These are phyloP conservation scores for Ylistrum balloti DNA, from an alignment of 1,140 invertebrate genomes.

Conservation along the genomic window DNA sequence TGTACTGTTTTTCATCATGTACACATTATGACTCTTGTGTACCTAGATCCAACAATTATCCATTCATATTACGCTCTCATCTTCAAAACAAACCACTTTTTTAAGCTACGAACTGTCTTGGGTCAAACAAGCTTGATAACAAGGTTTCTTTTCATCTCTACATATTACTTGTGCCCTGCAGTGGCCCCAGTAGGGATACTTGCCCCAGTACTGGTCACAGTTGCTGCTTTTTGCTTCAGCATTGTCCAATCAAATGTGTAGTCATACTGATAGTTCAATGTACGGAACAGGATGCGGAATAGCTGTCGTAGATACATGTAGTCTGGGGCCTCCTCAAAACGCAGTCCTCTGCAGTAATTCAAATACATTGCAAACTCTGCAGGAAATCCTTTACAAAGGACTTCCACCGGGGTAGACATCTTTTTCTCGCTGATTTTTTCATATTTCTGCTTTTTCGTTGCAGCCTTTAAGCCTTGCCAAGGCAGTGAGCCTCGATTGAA, in stretches of 20 bases:
- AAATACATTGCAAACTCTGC: slow-evolving; percentile 99
- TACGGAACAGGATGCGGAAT: slow-evolving; percentile 99
- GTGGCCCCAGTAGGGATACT: slow-evolving; percentile 69
- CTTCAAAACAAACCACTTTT: neutral
- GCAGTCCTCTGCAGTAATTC: slow-evolving; percentile 96
- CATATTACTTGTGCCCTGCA: slow-evolving; percentile 59
- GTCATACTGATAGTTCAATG: slow-evolving; percentile 99
- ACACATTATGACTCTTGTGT: too few relatives aligned
- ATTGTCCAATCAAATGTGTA: slow-evolving; percentile 99
- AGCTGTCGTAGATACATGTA: slow-evolving; percentile 99
- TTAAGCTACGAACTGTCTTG: neutral
- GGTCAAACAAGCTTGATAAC: neutral
- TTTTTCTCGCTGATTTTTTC: slow-evolving; percentile 99
- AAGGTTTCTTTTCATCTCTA: neutral
- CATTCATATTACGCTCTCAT: neutral
- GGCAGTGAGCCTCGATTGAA: slow-evolving; percentile 95
- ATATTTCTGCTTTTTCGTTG: slow-evolving; percentile 97
- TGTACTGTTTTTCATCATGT: neutral
- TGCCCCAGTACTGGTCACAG: slow-evolving; percentile 70
- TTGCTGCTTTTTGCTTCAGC: slow-evolving; percentile 93
- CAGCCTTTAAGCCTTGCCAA: slow-evolving; percentile 89
- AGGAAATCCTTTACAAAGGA: slow-evolving; percentile 96
- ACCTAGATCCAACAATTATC: neutral
- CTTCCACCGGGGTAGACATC: slow-evolving; percentile 97
- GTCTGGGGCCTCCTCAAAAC: slow-evolving; percentile 98